These are phyloP conservation scores for Procambarus clarkii DNA, from an alignment of 1,140 invertebrate genomes.

Conservation along the genomic window DNA sequence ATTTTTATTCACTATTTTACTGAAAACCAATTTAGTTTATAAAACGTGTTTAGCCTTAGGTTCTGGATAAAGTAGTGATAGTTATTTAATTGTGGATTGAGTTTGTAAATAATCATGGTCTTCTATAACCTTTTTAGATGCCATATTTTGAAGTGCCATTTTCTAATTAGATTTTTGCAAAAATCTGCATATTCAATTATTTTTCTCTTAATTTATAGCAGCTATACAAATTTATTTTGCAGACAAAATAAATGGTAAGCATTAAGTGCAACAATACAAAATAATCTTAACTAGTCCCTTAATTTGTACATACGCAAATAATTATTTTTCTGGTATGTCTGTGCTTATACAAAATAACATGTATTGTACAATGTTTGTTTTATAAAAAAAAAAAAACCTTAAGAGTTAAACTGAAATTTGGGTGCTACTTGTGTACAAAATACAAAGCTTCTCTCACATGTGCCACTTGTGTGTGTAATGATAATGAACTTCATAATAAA, in stretches of 20 bases:
- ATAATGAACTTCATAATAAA: constrained; percentile 5
- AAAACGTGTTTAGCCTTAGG: background rate
- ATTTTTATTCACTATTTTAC: background rate
- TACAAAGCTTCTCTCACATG: background rate
- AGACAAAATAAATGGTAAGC: background rate
- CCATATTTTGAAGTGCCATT: constrained; percentile 16
- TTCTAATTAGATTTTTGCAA: background rate
- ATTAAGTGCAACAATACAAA: background rate
- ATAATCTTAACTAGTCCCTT: background rate
- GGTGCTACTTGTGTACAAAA: constrained; percentile 7
- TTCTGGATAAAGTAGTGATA: background rate
- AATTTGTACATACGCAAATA: background rate
- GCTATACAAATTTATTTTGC: background rate
- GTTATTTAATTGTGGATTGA: background rate
- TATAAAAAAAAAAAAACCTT: background rate
- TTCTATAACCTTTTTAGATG: constrained; percentile 21
- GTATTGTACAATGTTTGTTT: background rate
- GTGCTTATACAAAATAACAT: background rate
- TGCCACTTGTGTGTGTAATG: background rate
- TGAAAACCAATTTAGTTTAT: background rate
- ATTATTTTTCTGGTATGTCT: background rate
- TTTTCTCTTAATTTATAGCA: background rate
- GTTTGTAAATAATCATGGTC: background rate
- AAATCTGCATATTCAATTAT: background rate
- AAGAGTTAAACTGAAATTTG: background rate